These are phyloP conservation scores for Monoplex corrugatus DNA, from an alignment of 2,888 invertebrate genomes.

Conservation along the genomic window DNA sequence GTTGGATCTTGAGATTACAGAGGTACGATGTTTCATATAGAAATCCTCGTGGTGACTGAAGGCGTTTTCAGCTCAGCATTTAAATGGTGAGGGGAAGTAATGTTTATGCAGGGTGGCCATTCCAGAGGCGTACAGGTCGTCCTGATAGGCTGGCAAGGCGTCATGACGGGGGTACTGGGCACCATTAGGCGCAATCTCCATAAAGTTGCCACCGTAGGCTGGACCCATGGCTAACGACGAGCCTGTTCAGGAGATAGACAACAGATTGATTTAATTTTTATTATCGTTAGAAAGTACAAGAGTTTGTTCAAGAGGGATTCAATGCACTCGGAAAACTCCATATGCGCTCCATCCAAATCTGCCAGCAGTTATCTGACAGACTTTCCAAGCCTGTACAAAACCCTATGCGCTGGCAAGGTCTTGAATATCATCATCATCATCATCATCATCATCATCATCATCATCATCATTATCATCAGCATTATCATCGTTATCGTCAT, in stretches of 20 bases:
- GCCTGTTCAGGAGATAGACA: conserved; percentile 51
- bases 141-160: conserved; percentile 65
- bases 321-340: too few species aligned
- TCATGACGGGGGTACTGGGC: conserved; percentile 66
- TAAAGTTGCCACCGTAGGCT: conserved; percentile 68
- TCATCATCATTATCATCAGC: background rate
- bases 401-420: too few species aligned
- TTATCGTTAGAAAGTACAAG: too few species aligned
- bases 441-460: conserved; percentile 21
- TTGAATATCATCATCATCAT: conserved; percentile 18
- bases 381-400: too few species aligned
- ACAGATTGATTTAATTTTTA: background rate
- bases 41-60: background rate
- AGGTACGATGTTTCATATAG: background rate
- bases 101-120: conserved; percentile 59
- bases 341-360: too few species aligned
- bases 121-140: conserved; percentile 66
- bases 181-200: conserved; percentile 73
- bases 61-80: conserved; percentile 15
- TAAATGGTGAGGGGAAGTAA: conserved; percentile 52
- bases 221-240: conserved; percentile 62
- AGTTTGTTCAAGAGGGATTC: too few species aligned
- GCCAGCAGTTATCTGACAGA: too few species aligned
- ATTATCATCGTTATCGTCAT: background rate
- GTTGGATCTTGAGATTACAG: too few species aligned